These are phyloP conservation scores for Melanotaenia pygmaea DNA, from an alignment of 2,797 vertebrate species.

Conservation along the genomic window DNA sequence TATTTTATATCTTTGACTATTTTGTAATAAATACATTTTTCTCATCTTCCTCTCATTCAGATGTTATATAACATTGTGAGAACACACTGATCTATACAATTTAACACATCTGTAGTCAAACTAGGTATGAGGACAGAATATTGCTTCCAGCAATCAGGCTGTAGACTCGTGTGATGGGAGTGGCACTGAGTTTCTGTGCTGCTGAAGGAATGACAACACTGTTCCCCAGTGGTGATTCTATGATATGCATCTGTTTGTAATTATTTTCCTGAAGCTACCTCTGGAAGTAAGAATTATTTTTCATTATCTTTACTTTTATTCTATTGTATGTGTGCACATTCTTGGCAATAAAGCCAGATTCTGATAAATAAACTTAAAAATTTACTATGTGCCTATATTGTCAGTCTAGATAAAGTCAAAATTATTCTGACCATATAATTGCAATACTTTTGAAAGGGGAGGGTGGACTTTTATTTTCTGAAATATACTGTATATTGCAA, in stretches of 20 bases:
- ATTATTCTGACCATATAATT: no score
- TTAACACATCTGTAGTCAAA: conserved; percentile 2
- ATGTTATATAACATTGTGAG: not conserved
- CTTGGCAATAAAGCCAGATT: no score
- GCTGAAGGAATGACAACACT: conserved; percentile 53
- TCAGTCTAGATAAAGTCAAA: no score
- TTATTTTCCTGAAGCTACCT: not conserved
- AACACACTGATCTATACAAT: not conserved
- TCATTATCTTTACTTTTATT: not conserved
- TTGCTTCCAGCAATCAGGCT: conserved; percentile 16
- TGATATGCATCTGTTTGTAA: conserved; percentile 1
- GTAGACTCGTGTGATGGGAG: conserved; percentile 58
- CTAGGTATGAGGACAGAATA: conserved; percentile 22
- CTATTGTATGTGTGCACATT: no score
- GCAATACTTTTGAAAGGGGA: no score
- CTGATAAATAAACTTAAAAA: no score
- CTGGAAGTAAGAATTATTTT: no score
- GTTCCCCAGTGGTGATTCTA: conserved; percentile 50
- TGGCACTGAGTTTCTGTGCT: conserved; percentile 42
- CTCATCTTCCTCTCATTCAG: not conserved
- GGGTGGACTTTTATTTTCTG: no score
- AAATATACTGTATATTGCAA: no score
- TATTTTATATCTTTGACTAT: no score
- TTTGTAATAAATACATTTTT: no score
- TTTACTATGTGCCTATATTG: no score